These are phyloP conservation scores for Bos taurus DNA, from an alignment of 2,113 vertebrate species.

Conservation along the genomic window DNA sequence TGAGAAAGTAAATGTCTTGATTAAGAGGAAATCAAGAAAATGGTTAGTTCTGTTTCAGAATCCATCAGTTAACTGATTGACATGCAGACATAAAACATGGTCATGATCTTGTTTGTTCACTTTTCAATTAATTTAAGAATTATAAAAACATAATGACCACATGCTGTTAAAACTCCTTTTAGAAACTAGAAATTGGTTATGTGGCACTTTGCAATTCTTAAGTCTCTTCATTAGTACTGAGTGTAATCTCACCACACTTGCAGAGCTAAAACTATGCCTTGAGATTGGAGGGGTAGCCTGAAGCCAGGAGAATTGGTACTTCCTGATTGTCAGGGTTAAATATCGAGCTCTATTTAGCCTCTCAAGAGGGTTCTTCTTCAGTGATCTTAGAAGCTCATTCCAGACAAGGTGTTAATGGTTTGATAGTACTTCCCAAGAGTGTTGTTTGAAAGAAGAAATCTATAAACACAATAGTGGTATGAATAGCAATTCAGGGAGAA, in stretches of 20 bases:
- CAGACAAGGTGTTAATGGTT: neutral
- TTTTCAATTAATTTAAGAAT: slow-evolving; percentile 54
- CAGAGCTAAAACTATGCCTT: neutral
- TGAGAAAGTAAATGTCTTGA: neutral
- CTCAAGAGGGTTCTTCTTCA: neutral
- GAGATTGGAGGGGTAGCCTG: neutral
- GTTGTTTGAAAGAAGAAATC: neutral
- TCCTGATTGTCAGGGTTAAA: neutral
- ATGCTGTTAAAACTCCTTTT: slow-evolving; percentile 46
- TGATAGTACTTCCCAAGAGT: neutral
- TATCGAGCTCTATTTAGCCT: neutral
- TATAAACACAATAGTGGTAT: neutral
- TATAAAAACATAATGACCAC: slow-evolving; percentile 43
- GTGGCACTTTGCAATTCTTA: slow-evolving; percentile 48
- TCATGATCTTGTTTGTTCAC: slow-evolving; percentile 27
- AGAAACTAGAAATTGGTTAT: slow-evolving; percentile 57
- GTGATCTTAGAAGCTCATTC: neutral
- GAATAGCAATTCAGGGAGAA: neutral
- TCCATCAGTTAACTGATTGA: neutral
- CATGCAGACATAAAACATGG: neutral
- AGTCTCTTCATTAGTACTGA: slow-evolving; percentile 49
- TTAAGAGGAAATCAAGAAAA: neutral
- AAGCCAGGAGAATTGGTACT: neutral
- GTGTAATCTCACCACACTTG: slow-evolving; percentile 42
- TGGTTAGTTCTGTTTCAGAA: slow-evolving; percentile 28